These are phyloP conservation scores for Xanthorhoe designata DNA, from an alignment of 2,888 invertebrate genomes.

Conservation along the genomic window DNA sequence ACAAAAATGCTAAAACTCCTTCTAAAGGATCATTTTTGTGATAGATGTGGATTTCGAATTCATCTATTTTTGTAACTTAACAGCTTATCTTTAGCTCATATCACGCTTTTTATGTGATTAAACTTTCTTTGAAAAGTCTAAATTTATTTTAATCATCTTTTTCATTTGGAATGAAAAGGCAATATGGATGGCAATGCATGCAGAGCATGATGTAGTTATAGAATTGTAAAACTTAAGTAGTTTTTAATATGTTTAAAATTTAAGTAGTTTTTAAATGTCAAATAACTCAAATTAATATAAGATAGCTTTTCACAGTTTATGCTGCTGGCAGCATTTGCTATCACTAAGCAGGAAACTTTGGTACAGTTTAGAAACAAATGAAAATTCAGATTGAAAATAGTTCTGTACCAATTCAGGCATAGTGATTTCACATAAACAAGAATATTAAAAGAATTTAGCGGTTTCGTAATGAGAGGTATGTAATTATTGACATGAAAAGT, in stretches of 20 bases:
- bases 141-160: conserved; percentile 6
- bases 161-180: conserved; percentile 45
- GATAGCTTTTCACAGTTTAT: conserved; percentile 20
- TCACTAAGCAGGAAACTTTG: not conserved
- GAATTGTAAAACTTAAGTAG: not conserved
- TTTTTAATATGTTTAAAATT: no score
- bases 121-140: not conserved
- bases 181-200: conserved; percentile 48
- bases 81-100: conserved; percentile 51
- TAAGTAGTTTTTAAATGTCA: not conserved
- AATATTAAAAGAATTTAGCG: not conserved
- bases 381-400: not conserved
- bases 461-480: not conserved
- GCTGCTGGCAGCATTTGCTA: conserved; percentile 44
- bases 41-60: conserved; percentile 67
- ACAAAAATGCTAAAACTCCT: conserved; percentile 68
- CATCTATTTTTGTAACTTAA: conserved; percentile 71
- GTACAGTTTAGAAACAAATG: not conserved
- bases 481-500: not conserved
- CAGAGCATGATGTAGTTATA: conserved; percentile 49
- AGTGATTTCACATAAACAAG: not conserved
- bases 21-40: conserved; percentile 74
- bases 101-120: conserved; percentile 22
- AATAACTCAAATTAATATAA: conserved; percentile 17
- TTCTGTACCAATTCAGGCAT: not conserved